Evolutionary conservation across 1,140 invertebrate genomes (phyloP).

Genomic region (Zaprionus taronus): DNA sequence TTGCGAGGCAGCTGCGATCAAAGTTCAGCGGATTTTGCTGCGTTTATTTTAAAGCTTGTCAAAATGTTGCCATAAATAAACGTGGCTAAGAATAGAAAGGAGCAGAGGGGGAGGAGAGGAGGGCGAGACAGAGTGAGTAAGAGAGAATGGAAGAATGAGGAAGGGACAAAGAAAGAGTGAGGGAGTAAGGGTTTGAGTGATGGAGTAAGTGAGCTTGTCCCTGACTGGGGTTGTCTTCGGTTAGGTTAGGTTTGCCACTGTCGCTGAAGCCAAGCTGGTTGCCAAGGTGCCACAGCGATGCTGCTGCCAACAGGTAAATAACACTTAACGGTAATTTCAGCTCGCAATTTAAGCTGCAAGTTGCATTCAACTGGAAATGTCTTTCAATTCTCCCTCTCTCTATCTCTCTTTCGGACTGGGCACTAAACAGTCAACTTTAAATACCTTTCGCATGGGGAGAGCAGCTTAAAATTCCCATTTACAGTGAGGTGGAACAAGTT

Average conservation of each 20-base stretch:
- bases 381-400: no score
- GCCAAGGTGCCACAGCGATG: background rate
- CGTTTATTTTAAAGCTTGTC: slow-evolving; percentile 71
- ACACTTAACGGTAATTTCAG: slow-evolving; percentile 43
- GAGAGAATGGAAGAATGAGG: background rate
- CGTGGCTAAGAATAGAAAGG: slow-evolving; percentile 23
- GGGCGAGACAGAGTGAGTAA: no score
- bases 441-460: background rate
- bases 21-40: slow-evolving; percentile 65
- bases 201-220: no score
- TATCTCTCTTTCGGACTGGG: no score
- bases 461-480: slow-evolving; percentile 3
- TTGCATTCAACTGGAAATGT: slow-evolving; percentile 43
- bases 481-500: background rate
- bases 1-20: slow-evolving; percentile 51
- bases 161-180: no score
- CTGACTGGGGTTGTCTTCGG: background rate
- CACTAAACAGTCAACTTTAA: slow-evolving; percentile 21
- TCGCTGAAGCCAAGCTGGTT: background rate
- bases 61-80: slow-evolving; percentile 75
- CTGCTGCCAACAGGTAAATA: slow-evolving; percentile 29
- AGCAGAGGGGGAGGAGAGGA: background rate
- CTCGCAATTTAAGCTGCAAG: slow-evolving; percentile 37
- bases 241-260: no score
- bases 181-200: no score